These are phyloP conservation scores for Crotalus viridis DNA, from an alignment of 2,113 vertebrate species.

Conservation along the genomic window DNA sequence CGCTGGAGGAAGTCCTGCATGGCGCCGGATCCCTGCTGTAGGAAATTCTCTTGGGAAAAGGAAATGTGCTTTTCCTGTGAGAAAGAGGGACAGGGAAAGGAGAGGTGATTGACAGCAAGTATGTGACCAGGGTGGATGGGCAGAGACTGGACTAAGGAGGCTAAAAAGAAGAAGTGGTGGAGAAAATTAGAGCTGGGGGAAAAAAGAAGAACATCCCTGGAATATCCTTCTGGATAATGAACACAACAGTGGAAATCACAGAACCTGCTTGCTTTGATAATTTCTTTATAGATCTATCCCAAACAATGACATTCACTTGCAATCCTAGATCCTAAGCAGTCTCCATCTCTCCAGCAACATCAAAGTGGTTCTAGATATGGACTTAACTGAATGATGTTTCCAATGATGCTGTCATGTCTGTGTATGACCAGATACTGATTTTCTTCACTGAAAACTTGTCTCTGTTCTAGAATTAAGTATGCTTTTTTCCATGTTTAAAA, in stretches of 20 bases:
- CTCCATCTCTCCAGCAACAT: neutral
- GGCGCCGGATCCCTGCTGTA: constrained; percentile 76
- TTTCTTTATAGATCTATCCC: neutral
- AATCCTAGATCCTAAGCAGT: neutral
- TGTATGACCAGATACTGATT: neutral
- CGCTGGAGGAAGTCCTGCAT: constrained; percentile 80
- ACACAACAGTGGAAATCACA: neutral
- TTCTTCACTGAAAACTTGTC: neutral
- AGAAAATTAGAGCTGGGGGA: neutral
- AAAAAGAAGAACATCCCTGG: neutral
- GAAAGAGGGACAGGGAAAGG: neutral
- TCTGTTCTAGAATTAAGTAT: neutral
- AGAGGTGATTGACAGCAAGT: neutral
- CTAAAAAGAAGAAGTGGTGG: neutral
- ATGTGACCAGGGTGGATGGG: too few relatives aligned
- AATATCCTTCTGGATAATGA: neutral
- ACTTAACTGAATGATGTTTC: neutral
- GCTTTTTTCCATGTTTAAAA: neutral
- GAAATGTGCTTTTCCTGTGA: constrained; percentile 71
- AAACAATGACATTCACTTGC: neutral
- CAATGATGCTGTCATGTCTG: neutral
- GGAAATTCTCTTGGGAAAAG: constrained; percentile 79
- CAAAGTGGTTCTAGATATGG: neutral
- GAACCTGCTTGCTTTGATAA: neutral
- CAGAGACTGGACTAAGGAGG: neutral